phyloP scores from a whole-genome alignment of 2,113 vertebrate species.

The Mystacornis crossleyi region DNA sequence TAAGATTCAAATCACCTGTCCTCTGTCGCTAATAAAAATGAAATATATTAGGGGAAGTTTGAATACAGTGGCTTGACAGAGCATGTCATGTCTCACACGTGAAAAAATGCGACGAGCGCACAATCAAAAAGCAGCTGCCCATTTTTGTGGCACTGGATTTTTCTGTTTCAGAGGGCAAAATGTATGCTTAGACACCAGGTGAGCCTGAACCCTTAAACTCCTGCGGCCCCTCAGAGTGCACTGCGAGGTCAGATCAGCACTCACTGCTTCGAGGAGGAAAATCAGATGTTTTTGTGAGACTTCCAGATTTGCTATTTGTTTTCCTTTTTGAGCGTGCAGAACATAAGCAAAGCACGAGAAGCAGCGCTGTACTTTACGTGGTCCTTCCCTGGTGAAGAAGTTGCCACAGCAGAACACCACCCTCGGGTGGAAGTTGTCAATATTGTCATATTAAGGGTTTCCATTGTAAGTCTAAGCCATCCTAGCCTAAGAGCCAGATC shows the following conservation, averaged over 20 bases:
- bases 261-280: neutral
- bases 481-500: neutral
- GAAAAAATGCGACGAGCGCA: neutral
- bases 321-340: neutral
- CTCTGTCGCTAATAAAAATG: neutral
- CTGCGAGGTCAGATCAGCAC: neutral
- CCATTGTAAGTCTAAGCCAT: neutral
- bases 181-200: neutral
- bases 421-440: neutral
- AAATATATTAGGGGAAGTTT: neutral
- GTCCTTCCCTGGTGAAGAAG: conserved; percentile 14
- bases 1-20: conserved; percentile 18
- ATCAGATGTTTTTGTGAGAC: neutral
- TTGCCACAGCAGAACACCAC: neutral
- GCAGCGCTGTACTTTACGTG: neutral
- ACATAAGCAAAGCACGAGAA: neutral
- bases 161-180: neutral
- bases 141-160: neutral
- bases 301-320: neutral
- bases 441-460: neutral
- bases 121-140: neutral
- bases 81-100: neutral
- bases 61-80: neutral
- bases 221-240: neutral
- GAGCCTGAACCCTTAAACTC: neutral